Evolutionary conservation across 2,888 invertebrate genomes (phyloP).

Genomic region (Stenotaenia linearis): DNA sequence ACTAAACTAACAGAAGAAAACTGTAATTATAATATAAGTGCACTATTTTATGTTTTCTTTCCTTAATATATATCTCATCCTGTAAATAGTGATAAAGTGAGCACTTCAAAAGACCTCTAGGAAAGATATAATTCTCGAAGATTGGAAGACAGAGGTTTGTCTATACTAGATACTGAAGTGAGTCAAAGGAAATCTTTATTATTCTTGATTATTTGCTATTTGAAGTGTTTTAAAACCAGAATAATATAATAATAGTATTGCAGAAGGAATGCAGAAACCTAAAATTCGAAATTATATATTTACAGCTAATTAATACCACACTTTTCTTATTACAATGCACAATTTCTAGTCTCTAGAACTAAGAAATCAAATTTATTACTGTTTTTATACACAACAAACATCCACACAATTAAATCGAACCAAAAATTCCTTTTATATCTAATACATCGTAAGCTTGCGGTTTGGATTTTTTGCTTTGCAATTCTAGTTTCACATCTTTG

Average conservation of each 20-base stretch:
- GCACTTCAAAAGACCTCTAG: constrained; percentile 11
- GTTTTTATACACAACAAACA: background rate
- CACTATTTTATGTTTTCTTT: background rate
- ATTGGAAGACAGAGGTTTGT: constrained; percentile 9
- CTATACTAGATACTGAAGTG: background rate
- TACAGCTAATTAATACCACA: background rate
- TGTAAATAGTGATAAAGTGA: background rate
- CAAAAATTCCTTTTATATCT: background rate
- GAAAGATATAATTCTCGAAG: background rate
- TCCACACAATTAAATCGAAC: background rate
- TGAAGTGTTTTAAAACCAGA: background rate
- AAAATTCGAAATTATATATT: background rate
- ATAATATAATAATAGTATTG: background rate
- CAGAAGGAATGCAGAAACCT: background rate
- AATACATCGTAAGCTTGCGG: background rate
- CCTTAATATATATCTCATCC: background rate
- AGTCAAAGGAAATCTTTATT: background rate
- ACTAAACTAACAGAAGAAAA: background rate
- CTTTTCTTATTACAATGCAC: background rate
- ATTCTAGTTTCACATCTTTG: background rate
- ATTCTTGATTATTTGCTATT: background rate
- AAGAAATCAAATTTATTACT: background rate
- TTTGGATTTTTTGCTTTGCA: background rate
- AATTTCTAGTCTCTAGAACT: background rate
- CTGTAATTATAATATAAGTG: background rate